phyloP scores from a whole-genome alignment of 30 jellyfish, hydroid and myxozoan genomes.

The Aurelia sp. region DNA sequence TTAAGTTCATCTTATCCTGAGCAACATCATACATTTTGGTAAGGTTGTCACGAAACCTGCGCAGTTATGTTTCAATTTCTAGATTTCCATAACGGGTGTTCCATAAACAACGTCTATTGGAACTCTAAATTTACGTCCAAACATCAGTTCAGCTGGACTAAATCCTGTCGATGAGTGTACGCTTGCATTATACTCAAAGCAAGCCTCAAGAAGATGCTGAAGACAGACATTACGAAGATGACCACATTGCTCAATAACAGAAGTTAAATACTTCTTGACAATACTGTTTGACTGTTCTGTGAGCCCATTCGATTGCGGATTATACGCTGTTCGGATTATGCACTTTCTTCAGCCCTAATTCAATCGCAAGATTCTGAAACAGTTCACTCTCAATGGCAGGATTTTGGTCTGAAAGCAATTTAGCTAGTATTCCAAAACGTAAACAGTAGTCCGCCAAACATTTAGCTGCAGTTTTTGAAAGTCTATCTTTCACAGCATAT shows the following conservation, averaged over 20 bases:
- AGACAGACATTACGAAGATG: constrained; percentile 13
- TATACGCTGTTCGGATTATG: constrained; percentile 45
- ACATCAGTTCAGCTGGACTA: constrained; percentile 48
- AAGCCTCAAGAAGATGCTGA: constrained; percentile 35
- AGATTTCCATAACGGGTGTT: not conserved
- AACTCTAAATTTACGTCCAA: constrained; percentile 31
- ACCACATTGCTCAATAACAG: not conserved
- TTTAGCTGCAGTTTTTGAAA: too few relatives aligned
- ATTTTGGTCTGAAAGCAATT: too few relatives aligned
- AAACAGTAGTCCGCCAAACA: too few relatives aligned
- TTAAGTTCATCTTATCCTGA: constrained; percentile 10
- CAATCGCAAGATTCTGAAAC: too few relatives aligned
- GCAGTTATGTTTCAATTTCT: not conserved
- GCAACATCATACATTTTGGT: constrained; percentile 15
- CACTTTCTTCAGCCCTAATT: not conserved
- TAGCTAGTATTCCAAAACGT: too few relatives aligned
- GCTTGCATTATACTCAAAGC: constrained; percentile 33
- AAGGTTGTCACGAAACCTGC: not conserved
- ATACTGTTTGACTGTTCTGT: constrained; percentile 19
- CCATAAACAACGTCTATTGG: constrained; percentile 40
- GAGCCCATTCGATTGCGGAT: constrained; percentile 32
- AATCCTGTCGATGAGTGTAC: constrained; percentile 37
- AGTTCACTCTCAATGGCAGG: too few relatives aligned
- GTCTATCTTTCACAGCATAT: too few relatives aligned
- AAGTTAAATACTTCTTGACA: constrained; percentile 1